These are phyloP conservation scores for Atherinomorus stipes DNA, from an alignment of 2,113 vertebrate genomes.

Conservation along the genomic window DNA sequence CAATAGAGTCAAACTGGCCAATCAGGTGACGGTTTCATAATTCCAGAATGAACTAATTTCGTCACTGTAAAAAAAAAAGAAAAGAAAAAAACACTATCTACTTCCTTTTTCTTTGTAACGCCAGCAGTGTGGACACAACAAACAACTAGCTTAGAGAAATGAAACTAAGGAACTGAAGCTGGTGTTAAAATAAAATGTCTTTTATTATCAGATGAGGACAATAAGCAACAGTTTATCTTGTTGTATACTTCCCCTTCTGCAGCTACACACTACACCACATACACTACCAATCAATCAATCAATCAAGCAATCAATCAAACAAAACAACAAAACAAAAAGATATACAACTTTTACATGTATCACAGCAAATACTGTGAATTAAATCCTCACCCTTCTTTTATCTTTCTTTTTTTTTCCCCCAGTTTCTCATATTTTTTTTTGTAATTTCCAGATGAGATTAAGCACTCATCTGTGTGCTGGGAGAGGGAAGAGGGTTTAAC, in stretches of 20 bases:
- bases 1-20: constrained; percentile 30
- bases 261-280: constrained; percentile 22
- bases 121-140: neutral
- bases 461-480: constrained; percentile 16
- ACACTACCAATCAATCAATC: neutral
- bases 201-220: constrained; percentile 64
- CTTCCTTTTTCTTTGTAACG: constrained; percentile 70
- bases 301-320: too few species aligned
- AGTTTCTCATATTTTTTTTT: constrained; percentile 32
- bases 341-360: constrained; percentile 56
- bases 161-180: constrained; percentile 64
- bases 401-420: constrained; percentile 14
- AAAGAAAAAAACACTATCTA: constrained; percentile 31
- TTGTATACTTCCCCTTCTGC: constrained; percentile 27
- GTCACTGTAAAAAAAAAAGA: constrained; percentile 3
- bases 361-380: constrained; percentile 39
- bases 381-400: neutral
- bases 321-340: constrained; percentile 47
- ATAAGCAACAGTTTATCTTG: constrained; percentile 34
- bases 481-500: neutral
- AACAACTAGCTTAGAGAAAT: constrained; percentile 48
- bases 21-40: constrained; percentile 67
- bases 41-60: constrained; percentile 60
- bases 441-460: constrained; percentile 9
- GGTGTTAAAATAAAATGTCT: constrained; percentile 53